These are phyloP conservation scores for Daphoenositta chrysoptera DNA, from an alignment of 2,113 vertebrate species.

Conservation along the genomic window DNA sequence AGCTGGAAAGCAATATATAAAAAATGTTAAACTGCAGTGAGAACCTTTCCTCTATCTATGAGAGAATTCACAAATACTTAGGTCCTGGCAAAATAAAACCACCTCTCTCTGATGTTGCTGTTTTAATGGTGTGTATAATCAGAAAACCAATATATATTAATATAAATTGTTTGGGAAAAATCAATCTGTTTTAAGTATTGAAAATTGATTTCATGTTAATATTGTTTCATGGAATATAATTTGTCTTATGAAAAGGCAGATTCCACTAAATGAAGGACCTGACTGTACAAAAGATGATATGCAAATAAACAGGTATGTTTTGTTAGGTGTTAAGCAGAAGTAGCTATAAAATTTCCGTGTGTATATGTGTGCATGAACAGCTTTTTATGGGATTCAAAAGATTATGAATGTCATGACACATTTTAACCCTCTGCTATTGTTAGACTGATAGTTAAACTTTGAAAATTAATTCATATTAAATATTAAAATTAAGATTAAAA, in stretches of 20 bases:
- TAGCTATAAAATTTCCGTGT: neutral
- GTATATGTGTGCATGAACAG: neutral
- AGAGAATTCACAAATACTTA: neutral
- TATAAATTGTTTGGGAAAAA: neutral
- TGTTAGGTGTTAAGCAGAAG: neutral
- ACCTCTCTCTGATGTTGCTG: neutral
- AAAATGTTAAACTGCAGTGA: neutral
- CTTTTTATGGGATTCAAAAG: neutral
- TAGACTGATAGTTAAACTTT: neutral
- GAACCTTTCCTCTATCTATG: fast-evolving
- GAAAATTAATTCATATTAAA: neutral
- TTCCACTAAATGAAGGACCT: neutral
- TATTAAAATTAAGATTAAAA: neutral
- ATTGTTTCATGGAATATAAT: neutral
- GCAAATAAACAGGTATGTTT: neutral
- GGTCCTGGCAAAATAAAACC: neutral
- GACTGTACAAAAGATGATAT: neutral
- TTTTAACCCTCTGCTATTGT: neutral
- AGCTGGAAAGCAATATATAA: neutral
- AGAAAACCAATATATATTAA: neutral
- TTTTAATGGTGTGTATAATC: neutral
- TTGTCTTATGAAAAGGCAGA: neutral
- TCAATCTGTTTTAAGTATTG: neutral
- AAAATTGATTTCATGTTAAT: neutral
- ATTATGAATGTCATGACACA: neutral